Base-by-base conservation (phyloP, 2,113 vertebrate species). In the Neogobius melanostomus region DNA sequence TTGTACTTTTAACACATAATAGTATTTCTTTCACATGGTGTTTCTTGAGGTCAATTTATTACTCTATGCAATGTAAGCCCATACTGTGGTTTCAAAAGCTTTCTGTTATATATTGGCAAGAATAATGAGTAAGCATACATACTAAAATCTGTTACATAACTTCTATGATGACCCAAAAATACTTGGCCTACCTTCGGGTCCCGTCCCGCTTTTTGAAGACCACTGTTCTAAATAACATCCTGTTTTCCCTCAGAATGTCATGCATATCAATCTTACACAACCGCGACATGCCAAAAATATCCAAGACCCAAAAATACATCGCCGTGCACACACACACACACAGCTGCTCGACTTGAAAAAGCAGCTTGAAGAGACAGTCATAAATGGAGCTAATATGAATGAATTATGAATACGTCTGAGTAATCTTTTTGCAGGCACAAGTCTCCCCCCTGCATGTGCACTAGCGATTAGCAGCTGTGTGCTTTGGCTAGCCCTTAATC, bases 231-330 rank as follows among this genome's bases (percentile, higher is more conserved):
- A 57, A 57, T 57, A 45, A 61, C 43, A 46, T 57, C 48, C 66
- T 6, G 11, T 64, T 62, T 64, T 72, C 14, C 52, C 57, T 36
- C 14, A 48, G 68, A 56, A 66, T 43, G 54, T 69, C 64, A 69
- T 74, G 61, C 69, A 72, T 79, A 85, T 77, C 69, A 70, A 85
- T 71, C 42, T 56, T 49, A 44, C 46, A 47, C 52, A n/a, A 14
- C 16, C 49, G 61, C 45, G 62, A 63, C 61, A 47, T 17, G 16
- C 74, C 71, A 79, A 62, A 80, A 76, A 76, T 80, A 80, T 73
- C 74, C 60, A 69, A 68, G 43, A 15, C 3, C 6, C 28, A 53
- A 51, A 49, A 3, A 21, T 59, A 59, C 7, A 59, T 42, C 2
- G 7, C 54, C 42, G 44, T 21, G 49, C 21, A 28, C 54, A 51